These are phyloP conservation scores for Paraplagusia blochii DNA, from an alignment of 2,113 vertebrate genomes.

Conservation along the genomic window DNA sequence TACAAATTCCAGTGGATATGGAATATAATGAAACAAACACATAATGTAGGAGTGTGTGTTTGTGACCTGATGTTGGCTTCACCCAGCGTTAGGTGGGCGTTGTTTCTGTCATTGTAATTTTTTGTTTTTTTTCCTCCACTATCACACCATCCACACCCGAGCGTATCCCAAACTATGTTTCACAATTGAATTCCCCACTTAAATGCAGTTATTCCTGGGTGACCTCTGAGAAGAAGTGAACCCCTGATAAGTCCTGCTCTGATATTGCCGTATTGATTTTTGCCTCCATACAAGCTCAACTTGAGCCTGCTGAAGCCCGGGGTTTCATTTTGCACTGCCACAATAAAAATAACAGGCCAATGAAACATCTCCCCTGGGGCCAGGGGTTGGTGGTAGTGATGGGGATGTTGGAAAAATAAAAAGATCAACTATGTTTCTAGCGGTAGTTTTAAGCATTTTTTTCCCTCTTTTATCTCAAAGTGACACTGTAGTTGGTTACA, in stretches of 20 bases:
- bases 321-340: constrained; percentile 78
- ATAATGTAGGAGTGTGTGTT: too few relatives aligned
- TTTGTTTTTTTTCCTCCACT: too few relatives aligned
- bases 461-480: too few relatives aligned
- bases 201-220: constrained; percentile 74
- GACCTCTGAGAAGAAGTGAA: constrained; percentile 73
- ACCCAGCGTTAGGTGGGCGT: too few relatives aligned
- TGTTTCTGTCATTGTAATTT: too few relatives aligned
- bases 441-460: too few relatives aligned
- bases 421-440: too few relatives aligned
- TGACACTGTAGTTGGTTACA: too few relatives aligned
- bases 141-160: constrained; percentile 36
- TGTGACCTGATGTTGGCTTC: too few relatives aligned
- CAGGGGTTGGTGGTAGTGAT: constrained; percentile 9
- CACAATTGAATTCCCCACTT: constrained; percentile 75
- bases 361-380: constrained; percentile 69
- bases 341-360: constrained; percentile 81
- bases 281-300: constrained; percentile 61
- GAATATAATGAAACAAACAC: too few relatives aligned
- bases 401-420: too few relatives aligned
- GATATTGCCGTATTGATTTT: constrained; percentile 86
- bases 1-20: too few relatives aligned
- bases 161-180: constrained; percentile 61
- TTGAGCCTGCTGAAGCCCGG: constrained; percentile 61
- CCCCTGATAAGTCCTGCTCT: constrained; percentile 78